phyloP scores from a whole-genome alignment of 2,797 vertebrate genomes.

The Amblyraja radiata region DNA sequence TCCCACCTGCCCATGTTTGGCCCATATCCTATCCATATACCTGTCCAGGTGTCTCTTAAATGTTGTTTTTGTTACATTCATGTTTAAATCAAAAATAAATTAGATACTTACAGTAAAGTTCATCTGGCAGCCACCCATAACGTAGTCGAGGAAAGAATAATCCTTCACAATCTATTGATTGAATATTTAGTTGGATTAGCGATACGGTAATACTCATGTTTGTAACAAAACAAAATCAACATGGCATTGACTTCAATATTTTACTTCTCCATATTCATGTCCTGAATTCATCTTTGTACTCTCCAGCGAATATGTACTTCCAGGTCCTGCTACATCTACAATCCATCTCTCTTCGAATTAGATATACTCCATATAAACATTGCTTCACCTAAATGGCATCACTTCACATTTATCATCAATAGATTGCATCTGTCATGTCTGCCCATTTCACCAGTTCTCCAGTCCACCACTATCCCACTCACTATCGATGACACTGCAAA shows the following conservation, averaged over 20 bases:
- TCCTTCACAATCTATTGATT: constrained; percentile 73
- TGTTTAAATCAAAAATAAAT: constrained; percentile 5
- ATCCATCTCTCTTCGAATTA: background rate
- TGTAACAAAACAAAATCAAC: background rate
- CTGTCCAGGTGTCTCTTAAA: too few relatives aligned
- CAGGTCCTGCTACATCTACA: background rate
- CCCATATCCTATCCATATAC: too few relatives aligned
- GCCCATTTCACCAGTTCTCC: background rate
- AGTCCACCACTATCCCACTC: background rate
- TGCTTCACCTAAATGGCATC: background rate
- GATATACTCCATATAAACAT: background rate
- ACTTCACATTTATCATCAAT: background rate
- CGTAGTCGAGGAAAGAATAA: constrained; percentile 87
- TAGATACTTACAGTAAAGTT: constrained; percentile 87
- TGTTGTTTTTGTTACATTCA: too few relatives aligned
- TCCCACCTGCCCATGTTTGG: too few relatives aligned
- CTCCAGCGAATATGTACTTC: background rate
- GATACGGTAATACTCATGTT: background rate
- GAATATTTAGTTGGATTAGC: constrained; percentile 36
- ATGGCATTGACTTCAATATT: background rate
- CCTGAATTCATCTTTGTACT: background rate
- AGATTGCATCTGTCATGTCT: background rate
- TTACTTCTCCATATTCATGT: background rate
- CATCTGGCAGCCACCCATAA: constrained; percentile 95
- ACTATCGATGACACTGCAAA: background rate